Evolutionary conservation across 2,888 invertebrate genomes (phyloP).

Genomic region (Punctoribates punctum): DNA sequence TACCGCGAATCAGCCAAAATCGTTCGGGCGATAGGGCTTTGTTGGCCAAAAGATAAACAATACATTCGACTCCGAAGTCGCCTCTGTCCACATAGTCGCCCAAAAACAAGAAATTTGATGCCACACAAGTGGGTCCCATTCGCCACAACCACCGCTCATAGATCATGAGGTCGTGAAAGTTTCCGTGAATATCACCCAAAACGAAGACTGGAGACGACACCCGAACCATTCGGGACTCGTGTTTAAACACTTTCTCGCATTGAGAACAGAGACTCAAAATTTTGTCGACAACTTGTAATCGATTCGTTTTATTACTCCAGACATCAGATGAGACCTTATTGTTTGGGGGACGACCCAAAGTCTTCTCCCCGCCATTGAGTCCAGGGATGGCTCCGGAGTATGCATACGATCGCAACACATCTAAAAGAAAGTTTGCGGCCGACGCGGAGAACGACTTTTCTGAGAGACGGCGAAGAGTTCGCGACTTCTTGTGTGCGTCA

Average conservation of each 20-base stretch:
- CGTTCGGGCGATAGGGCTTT: conserved; percentile 66
- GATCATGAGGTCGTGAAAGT: conserved; percentile 64
- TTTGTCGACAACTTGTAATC: conserved; percentile 50
- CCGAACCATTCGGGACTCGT: conserved; percentile 59
- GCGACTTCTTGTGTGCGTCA: conserved; percentile 16
- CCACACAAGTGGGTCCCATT: conserved; percentile 63
- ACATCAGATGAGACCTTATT: neutral
- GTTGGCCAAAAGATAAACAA: conserved; percentile 63
- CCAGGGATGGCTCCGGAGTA: neutral
- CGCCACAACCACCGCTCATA: conserved; percentile 70
- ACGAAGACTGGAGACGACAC: conserved; percentile 61
- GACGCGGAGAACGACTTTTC: neutral
- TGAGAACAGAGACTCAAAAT: conserved; percentile 58
- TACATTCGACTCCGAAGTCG: conserved; percentile 61
- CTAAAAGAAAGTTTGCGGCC: conserved; percentile 37
- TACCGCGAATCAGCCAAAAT: conserved; percentile 65
- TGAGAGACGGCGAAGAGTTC: conserved; percentile 49
- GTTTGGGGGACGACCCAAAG: neutral
- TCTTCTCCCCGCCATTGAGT: neutral
- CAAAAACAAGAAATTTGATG: conserved; percentile 65
- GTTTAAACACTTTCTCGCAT: conserved; percentile 57
- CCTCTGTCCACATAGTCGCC: conserved; percentile 76
- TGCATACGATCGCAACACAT: conserved; percentile 29
- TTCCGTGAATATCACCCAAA: conserved; percentile 71
- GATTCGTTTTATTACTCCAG: neutral